A percentile compares a stretch with the other conserved stretches of the same genome.
Conservation (phyloP, 1,140 invertebrate species). For the Dolichoris vasculosae region DNA sequence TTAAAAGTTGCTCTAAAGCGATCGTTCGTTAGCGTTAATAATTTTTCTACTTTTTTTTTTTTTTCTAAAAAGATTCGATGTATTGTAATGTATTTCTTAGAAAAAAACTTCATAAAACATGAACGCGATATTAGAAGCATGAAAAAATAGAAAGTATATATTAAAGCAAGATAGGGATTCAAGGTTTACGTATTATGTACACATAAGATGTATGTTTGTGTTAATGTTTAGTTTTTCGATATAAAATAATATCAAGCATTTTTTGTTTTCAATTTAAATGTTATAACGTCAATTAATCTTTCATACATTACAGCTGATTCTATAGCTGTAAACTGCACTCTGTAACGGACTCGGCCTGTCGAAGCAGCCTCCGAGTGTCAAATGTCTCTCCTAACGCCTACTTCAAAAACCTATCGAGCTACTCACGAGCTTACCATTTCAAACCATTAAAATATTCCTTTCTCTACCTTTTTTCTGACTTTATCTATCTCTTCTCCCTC, state of each 20-base stretch:
- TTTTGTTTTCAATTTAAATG: constrained; percentile 34
- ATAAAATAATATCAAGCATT: constrained; percentile 35
- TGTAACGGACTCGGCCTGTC: constrained; percentile 67
- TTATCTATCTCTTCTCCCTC: constrained; percentile 28
- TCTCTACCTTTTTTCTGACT: constrained; percentile 26
- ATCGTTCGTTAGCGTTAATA: constrained; percentile 60
- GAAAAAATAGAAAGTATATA: constrained; percentile 60
- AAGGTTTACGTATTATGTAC: constrained; percentile 64
- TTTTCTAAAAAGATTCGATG: constrained; percentile 8
- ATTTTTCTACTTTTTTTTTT: constrained; percentile 10
- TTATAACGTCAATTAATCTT: constrained; percentile 57
- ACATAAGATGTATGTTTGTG: constrained; percentile 62
- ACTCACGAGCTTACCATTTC: constrained; percentile 76
- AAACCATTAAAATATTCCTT: constrained; percentile 68
- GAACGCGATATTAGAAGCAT: constrained; percentile 60
- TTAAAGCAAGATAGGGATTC: constrained; percentile 54
- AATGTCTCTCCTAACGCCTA: constrained; percentile 73
- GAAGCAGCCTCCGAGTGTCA: constrained; percentile 70
- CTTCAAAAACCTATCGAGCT: constrained; percentile 73
- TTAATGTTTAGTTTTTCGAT: constrained; percentile 60
- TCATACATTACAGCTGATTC: constrained; percentile 71
- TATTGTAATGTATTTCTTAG: constrained; percentile 22
- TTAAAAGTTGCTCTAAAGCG: constrained; percentile 60
- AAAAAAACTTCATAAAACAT: constrained; percentile 40
- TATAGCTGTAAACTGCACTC: constrained; percentile 73